Percentiles rank a stretch among this genome's conserved stretches.
Evolutionary conservation across 2,888 invertebrate genomes (phyloP).

Genomic region (Rhagonycha fulva): DNA sequence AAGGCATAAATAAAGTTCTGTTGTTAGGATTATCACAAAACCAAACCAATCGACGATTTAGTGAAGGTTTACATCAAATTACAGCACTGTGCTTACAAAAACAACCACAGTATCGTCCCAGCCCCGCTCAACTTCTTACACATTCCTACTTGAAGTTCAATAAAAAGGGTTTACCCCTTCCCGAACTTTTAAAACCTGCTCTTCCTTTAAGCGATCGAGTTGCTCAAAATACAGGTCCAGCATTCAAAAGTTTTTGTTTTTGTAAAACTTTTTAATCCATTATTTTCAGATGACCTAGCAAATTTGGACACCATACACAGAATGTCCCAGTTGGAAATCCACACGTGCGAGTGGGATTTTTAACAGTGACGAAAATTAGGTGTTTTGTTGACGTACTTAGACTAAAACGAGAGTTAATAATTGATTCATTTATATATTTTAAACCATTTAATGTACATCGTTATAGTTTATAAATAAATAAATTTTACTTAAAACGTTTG

Average conservation of each 20-base stretch:
- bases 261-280: not conserved
- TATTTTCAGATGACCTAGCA: constrained; percentile 65
- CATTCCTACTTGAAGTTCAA: constrained; percentile 80
- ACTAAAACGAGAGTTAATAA: not conserved
- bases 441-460: not conserved
- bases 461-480: constrained; percentile 1
- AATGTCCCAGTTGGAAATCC: constrained; percentile 65
- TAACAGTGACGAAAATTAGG: constrained; percentile 17
- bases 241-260: constrained; percentile 21
- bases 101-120: constrained; percentile 71
- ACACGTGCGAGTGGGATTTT: constrained; percentile 71
- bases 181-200: constrained; percentile 70
- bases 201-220: constrained; percentile 66
- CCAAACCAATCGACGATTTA: constrained; percentile 67
- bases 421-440: not conserved
- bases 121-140: constrained; percentile 68
- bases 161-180: constrained; percentile 63
- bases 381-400: not conserved
- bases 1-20: not conserved
- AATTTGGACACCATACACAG: constrained; percentile 63
- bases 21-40: constrained; percentile 42
- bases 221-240: constrained; percentile 58
- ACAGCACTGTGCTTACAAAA: constrained; percentile 73
- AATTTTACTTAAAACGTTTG: not conserved
- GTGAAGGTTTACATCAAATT: constrained; percentile 78